These are phyloP conservation scores for Indicator indicator DNA, from an alignment of 2,113 vertebrate species.

Conservation along the genomic window DNA sequence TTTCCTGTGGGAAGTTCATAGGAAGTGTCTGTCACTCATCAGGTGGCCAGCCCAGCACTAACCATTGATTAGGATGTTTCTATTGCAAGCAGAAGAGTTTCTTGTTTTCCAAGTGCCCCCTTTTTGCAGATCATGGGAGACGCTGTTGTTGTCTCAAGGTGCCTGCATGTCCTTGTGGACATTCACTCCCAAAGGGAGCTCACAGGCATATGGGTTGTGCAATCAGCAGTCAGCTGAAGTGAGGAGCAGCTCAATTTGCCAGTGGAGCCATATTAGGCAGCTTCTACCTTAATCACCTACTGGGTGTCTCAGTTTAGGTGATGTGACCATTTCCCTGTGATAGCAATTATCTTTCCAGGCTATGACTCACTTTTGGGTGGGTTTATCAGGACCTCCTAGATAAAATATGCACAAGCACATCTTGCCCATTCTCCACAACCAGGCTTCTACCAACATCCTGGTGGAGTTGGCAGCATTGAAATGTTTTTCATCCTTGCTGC, in stretches of 20 bases:
- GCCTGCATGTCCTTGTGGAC: not conserved
- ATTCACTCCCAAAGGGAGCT: not conserved
- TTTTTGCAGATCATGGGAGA: not conserved
- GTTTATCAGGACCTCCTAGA: not conserved
- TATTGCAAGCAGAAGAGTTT: not conserved
- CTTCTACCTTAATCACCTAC: slow-evolving; percentile 17
- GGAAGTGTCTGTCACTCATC: no score
- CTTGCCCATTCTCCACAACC: not conserved
- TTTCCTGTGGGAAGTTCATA: no score
- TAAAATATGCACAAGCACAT: slow-evolving; percentile 43
- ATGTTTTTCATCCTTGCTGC: not conserved
- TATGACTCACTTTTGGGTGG: not conserved
- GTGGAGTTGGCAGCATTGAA: not conserved
- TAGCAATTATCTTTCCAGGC: slow-evolving; percentile 6
- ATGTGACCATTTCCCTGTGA: slow-evolving; percentile 31
- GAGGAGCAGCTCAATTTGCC: not conserved
- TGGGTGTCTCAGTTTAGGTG: not conserved
- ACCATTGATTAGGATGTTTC: not conserved
- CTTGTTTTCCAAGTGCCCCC: not conserved
- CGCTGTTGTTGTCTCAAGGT: not conserved
- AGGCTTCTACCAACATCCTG: not conserved
- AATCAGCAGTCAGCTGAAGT: not conserved
- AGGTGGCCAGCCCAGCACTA: no score
- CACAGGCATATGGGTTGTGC: not conserved
- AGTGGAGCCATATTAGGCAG: not conserved